A percentile compares a stretch with the other conserved stretches of the same genome.
Evolutionary conservation across 2,797 vertebrate species (phyloP).

Genomic region (Macroramphosus scolopax): DNA sequence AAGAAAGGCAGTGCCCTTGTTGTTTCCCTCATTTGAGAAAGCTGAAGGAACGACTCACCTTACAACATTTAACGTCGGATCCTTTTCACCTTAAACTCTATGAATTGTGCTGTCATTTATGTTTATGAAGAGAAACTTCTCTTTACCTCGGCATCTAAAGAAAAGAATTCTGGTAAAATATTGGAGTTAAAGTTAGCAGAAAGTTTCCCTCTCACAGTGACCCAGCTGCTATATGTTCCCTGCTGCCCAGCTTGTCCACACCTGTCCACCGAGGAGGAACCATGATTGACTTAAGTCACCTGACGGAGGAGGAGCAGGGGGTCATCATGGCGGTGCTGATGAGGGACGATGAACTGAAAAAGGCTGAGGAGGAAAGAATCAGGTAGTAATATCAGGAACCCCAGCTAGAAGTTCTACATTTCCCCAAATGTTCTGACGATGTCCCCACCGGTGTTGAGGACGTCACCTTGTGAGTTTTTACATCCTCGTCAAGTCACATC

Average conservation of each 20-base stretch:
- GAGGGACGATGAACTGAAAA: conserved; percentile 89
- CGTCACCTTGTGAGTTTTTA: too few relatives aligned
- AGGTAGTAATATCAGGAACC: conserved; percentile 74
- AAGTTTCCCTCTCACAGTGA: too few relatives aligned
- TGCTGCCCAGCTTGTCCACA: conserved; percentile 12
- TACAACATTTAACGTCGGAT: not conserved
- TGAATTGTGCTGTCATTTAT: too few relatives aligned
- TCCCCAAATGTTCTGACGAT: too few relatives aligned
- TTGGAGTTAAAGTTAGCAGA: not conserved
- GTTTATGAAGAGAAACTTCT: too few relatives aligned
- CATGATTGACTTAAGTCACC: conserved; percentile 96
- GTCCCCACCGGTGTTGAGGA: too few relatives aligned
- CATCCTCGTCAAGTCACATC: too few relatives aligned
- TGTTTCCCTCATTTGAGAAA: not conserved
- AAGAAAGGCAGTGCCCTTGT: too few relatives aligned
- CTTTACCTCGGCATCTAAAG: too few relatives aligned
- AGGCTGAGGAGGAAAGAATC: conserved; percentile 87
- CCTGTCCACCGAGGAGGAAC: conserved; percentile 25
- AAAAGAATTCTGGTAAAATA: not conserved
- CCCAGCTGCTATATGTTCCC: conserved; percentile 3
- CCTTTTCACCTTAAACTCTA: too few relatives aligned
- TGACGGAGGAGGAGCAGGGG: conserved; percentile 93
- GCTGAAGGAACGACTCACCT: not conserved
- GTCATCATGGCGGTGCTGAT: conserved; percentile 89
- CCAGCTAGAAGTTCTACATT: too few relatives aligned